Conservation (phyloP, 2,888 invertebrate species). For the Caenorhabditis panamensis region DNA sequence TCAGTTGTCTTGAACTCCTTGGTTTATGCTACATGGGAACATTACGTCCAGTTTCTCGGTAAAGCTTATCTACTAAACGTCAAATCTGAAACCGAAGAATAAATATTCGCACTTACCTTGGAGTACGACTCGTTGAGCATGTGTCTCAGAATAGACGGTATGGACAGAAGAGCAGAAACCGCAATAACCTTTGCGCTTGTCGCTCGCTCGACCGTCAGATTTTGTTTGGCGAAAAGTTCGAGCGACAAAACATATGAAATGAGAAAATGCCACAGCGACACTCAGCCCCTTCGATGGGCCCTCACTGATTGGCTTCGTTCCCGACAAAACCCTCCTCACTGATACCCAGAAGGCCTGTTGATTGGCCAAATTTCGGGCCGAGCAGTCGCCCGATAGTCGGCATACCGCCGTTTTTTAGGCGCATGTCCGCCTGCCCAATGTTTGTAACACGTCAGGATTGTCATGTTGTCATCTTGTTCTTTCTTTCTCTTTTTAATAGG, state of each 20-base stretch:
- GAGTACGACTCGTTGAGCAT: conserved; percentile 53
- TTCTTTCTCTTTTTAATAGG: conserved; percentile 41
- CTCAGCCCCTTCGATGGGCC: conserved; percentile 23
- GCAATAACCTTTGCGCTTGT: conserved; percentile 41
- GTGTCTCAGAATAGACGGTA: conserved; percentile 8
- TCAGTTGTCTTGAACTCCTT: conserved; percentile 5
- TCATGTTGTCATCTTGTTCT: conserved; percentile 56
- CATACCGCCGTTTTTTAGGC: conserved; percentile 47
- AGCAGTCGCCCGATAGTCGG: conserved; percentile 50
- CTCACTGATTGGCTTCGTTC: conserved; percentile 50
- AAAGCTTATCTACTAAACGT: no score
- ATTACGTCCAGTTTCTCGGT: no score
- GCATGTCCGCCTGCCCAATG: conserved; percentile 14
- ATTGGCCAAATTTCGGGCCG: conserved; percentile 48
- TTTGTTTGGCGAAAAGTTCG: conserved; percentile 55
- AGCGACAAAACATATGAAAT: conserved; percentile 54
- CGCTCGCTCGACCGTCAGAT: conserved; percentile 30
- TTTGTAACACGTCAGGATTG: conserved; percentile 54
- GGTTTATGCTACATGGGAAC: no score
- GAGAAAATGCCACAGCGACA: conserved; percentile 51
- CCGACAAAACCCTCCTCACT: conserved; percentile 36
- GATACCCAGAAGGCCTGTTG: conserved; percentile 47
- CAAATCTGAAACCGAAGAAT: no score
- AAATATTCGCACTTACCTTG: conserved; percentile 41
- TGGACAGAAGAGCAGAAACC: conserved; percentile 20